Base-by-base conservation (phyloP, 2,888 invertebrate genomes). In the Ochlodes sylvanus region DNA sequence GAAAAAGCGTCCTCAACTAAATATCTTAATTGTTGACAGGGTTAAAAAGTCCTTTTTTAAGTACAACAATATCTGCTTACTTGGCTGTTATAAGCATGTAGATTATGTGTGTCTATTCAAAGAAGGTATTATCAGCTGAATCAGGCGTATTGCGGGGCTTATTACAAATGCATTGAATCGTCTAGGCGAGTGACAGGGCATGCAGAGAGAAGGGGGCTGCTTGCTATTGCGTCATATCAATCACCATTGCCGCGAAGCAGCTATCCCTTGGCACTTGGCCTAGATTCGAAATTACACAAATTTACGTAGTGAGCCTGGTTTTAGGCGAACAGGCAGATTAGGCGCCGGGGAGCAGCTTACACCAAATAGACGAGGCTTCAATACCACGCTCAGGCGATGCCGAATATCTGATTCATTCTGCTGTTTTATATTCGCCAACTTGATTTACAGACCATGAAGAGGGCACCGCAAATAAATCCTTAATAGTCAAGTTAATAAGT, bases 241-340 rank as follows among this genome's bases (percentile, higher is more conserved):
- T 93, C 92, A 92, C 87, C 85, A 91, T 91, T 89, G 85, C 88
- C 84, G 84, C 81, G 84, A 81, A 84, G 84, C 84, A 87, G 77
- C 75, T 86, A 90, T 92, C 92, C 92, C 92, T 88, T 92, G 92
- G 92, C 90, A 91, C 90, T 92, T 91, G 92, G 90, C 92, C 92
- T 92, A 87, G 87, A 92, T 93, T 84, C 90, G 81, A 90, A 92
- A 92, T 92, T 91, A 93, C 89, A 90, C 90, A 89, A 92, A 92
- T 92, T 93, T 92, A 91, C 90, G 89, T 88, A 85, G 86, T 85
- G 84, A 84, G 90, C 88, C 90, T 74, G 81, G 83, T 85, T 88
- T 85, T 87, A 87, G 88, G 79, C 81, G 81, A 77, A 84, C 81
- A 77, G 77, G 75, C 82, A 90, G 91, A 92, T 93, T 92, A 92